Evolutionary conservation across 2,888 invertebrate genomes (phyloP).

Genomic region (Iselma pallidipennis): DNA sequence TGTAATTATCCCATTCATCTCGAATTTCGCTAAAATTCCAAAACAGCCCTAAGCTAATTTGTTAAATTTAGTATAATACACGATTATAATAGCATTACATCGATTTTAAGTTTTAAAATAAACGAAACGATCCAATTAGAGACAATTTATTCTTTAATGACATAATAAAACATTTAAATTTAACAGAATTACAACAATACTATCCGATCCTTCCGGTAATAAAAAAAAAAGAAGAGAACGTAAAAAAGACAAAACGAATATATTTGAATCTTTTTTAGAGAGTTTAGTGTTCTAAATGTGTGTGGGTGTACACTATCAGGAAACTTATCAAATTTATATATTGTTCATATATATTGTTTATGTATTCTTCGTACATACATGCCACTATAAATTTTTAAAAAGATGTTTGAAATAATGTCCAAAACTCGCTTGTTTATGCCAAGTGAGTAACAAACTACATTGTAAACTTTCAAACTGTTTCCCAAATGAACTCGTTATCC

Average conservation of each 20-base stretch:
- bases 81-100: too few species aligned
- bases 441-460: slow-evolving; percentile 26
- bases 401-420: slow-evolving; percentile 22
- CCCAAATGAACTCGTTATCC: slow-evolving; percentile 28
- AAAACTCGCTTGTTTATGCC: slow-evolving; percentile 16
- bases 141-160: background rate
- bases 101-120: background rate
- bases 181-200: background rate
- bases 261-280: too few species aligned
- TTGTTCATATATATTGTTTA: slow-evolving; percentile 8
- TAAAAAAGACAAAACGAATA: too few species aligned
- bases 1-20: background rate
- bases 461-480: slow-evolving; percentile 26
- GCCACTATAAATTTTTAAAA: slow-evolving; percentile 24
- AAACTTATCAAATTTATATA: slow-evolving; percentile 18
- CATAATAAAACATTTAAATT: background rate
- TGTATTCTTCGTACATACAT: slow-evolving; percentile 13
- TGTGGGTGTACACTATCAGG: slow-evolving; percentile 16
- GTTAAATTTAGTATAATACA: too few species aligned
- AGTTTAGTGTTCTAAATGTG: slow-evolving; percentile 12
- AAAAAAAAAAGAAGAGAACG: too few species aligned
- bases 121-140: background rate
- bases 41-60: background rate
- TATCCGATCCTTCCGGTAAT: background rate
- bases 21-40: background rate